These are phyloP conservation scores for Parazoanthus darwini DNA, from an alignment of 92 coral and sea anemone species.

Conservation along the genomic window DNA sequence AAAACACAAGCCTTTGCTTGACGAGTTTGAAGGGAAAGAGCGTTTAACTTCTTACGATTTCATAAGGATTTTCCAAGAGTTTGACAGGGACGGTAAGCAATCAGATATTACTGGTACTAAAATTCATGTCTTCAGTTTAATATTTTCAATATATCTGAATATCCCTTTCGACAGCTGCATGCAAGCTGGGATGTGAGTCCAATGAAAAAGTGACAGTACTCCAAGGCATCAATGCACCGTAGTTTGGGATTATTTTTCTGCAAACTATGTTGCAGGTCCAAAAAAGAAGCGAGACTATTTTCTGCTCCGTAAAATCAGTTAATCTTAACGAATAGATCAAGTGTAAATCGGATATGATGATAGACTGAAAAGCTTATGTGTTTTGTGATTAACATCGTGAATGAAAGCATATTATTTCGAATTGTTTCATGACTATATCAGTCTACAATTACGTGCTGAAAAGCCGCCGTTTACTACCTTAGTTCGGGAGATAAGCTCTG, in stretches of 20 bases:
- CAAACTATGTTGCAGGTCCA: background rate
- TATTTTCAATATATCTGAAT: background rate
- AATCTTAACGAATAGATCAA: background rate
- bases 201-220: background rate
- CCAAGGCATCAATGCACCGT: background rate
- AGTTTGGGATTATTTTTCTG: background rate
- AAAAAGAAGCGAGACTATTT: background rate
- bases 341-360: background rate
- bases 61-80: constrained; percentile 73
- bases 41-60: constrained; percentile 76
- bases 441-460: background rate
- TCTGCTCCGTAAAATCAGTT: background rate
- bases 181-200: background rate
- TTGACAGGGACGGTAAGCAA: constrained; percentile 86
- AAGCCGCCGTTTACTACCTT: background rate
- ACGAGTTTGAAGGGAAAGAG: constrained; percentile 56
- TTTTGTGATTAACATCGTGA: background rate
- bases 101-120: background rate
- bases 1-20: constrained; percentile 21
- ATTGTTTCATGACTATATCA: background rate
- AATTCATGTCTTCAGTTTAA: background rate
- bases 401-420: background rate
- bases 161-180: background rate
- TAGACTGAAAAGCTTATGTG: no score
- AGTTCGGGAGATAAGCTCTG: background rate